These are phyloP conservation scores for Eupithecia exiguata DNA, from an alignment of 2,888 invertebrate species.

Conservation along the genomic window DNA sequence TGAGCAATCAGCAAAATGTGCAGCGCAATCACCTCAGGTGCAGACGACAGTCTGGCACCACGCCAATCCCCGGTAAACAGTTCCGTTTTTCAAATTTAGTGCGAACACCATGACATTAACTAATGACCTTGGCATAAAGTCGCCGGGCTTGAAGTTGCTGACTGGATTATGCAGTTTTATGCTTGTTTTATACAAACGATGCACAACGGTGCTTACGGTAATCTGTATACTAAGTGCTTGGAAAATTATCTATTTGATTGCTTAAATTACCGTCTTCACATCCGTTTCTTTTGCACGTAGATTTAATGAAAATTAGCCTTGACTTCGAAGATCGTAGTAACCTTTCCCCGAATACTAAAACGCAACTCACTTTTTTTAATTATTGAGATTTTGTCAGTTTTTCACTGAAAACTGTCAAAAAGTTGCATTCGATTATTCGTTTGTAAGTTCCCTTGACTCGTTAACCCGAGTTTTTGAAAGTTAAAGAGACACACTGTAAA, in stretches of 20 bases:
- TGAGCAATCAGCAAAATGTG: slow-evolving; percentile 35
- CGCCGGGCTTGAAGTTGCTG: slow-evolving; percentile 24
- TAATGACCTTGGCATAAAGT: slow-evolving; percentile 35
- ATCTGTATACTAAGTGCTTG: neutral
- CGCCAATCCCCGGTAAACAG: slow-evolving; percentile 43
- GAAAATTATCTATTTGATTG: neutral
- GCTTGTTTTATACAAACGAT: slow-evolving; percentile 26
- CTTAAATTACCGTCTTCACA: neutral
- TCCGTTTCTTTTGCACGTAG: neutral
- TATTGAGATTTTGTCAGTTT: no score
- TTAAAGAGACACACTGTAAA: neutral
- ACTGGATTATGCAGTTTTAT: slow-evolving; percentile 28
- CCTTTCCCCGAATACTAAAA: no score
- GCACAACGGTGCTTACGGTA: neutral
- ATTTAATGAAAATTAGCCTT: no score
- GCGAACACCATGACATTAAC: slow-evolving; percentile 43
- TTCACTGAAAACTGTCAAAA: no score
- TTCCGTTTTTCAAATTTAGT: slow-evolving; percentile 45
- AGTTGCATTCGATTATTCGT: no score
- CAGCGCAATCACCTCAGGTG: slow-evolving; percentile 39
- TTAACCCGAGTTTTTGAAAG: neutral
- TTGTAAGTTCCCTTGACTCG: no score
- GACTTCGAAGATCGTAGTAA: no score
- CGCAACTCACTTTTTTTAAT: no score
- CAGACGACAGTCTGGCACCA: slow-evolving; percentile 36